Evolutionary conservation across 2,113 vertebrate species (phyloP).

Genomic region (Apodemus speciosus): DNA sequence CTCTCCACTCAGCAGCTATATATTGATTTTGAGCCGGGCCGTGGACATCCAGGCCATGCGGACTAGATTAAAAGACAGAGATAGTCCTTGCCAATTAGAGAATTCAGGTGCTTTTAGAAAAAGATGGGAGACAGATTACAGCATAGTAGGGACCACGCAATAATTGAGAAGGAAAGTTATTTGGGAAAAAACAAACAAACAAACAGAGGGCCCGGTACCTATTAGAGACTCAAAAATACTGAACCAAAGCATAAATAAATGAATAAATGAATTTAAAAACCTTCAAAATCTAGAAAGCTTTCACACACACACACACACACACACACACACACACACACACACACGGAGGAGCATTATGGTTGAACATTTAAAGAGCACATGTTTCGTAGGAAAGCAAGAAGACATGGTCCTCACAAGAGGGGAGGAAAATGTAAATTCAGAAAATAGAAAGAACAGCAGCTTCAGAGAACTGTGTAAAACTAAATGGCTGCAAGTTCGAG

Average conservation of each 20-base stretch:
- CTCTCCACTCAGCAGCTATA: neutral
- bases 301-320: neutral
- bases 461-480: neutral
- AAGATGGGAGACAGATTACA: neutral
- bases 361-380: neutral
- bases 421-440: neutral
- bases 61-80: conserved; percentile 5
- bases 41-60: neutral
- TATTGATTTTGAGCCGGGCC: neutral
- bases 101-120: neutral
- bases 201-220: neutral
- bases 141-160: neutral
- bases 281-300: neutral
- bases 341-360: neutral
- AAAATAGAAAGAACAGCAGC: neutral
- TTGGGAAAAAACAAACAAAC: neutral
- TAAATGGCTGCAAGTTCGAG: neutral
- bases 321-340: neutral
- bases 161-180: conserved; percentile 17
- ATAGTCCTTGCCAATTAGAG: neutral
- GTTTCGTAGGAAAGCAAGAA: neutral
- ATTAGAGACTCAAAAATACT: neutral
- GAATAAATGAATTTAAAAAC: neutral
- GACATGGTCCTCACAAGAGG: neutral
- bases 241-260: conserved; percentile 34